Base-by-base conservation (phyloP, 2,888 invertebrate genomes). In the Tenthredo amoena region DNA sequence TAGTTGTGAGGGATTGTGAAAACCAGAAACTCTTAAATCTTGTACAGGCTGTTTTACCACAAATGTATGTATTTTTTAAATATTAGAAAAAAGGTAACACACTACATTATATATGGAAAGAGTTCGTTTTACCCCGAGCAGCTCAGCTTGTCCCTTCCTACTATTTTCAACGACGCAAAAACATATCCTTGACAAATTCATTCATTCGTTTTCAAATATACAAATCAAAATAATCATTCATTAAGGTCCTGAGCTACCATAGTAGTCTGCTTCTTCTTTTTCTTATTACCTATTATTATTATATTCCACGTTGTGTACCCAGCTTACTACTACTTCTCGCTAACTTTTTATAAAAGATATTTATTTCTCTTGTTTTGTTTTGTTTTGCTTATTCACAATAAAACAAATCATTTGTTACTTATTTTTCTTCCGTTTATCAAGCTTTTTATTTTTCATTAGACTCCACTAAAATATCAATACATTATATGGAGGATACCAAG, bases 1-100 rank as follows among this genome's bases (percentile, higher is more conserved):
- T 18, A 68, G 62, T 62, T 62, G n/a, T 40, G 72, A 74, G 72
- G n/a, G n/a, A 74, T 50, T 55, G 31, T 55, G 77, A 81, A 81
- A 81, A 83, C 31, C 65, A 68, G 47, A 47, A 76, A 83, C 83
- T 83, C 71, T 83, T 87, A 85, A 86, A 87, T 88, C 88, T 88
- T 89, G 89, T 89, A 88, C 88, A 89, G 89, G 87, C 88, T 89
- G 89, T 89, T 89, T 89, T 89, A 89, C 87, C 88, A 88, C 88
- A 89, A 89, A 89, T 89, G 86, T 89, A 89, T 89, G 88, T 89
- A 89, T 89, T 89, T 89, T 89, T 89, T 88, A 89, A 89, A 89
- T 88, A 88, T 87, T 87, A 86, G 79, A 82, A 86, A 76, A 76
- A 87, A 85, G 85, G 86, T 84, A 83, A 83, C 83, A 83, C 83